These are phyloP conservation scores for Lasioglossum lativentre DNA, from an alignment of 2,888 invertebrate species.

Conservation along the genomic window DNA sequence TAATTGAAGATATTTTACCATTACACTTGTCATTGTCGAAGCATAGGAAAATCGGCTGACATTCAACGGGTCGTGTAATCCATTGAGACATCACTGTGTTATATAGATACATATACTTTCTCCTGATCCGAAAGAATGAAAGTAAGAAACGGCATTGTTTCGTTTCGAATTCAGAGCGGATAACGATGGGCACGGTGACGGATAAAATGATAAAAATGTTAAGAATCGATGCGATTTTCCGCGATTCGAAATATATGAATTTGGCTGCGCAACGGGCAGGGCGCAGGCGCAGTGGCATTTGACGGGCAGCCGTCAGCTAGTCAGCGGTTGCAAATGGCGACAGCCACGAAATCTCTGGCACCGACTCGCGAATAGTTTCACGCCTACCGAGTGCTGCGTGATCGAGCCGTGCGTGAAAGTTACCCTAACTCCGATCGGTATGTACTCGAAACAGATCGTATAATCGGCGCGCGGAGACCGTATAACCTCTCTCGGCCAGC, in stretches of 20 bases:
- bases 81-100: background rate
- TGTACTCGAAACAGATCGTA: conserved; percentile 64
- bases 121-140: background rate
- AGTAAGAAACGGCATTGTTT: background rate
- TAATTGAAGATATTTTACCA: background rate
- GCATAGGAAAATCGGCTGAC: background rate
- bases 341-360: conserved; percentile 81
- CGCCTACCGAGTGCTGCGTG: conserved; percentile 77
- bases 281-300: conserved; percentile 69
- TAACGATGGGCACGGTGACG: background rate
- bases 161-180: background rate
- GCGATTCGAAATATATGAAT: conserved; percentile 64
- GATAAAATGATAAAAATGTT: conserved; percentile 19
- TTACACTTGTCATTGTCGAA: background rate
- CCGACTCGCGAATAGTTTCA: conserved; percentile 80
- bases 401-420: conserved; percentile 75
- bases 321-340: conserved; percentile 84
- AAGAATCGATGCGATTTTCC: conserved; percentile 42
- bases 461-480: background rate
- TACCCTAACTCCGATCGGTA: conserved; percentile 77
- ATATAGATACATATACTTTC: background rate
- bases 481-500: conserved; percentile 50
- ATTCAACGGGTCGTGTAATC: background rate
- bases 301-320: conserved; percentile 77
- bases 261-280: conserved; percentile 57